These are phyloP conservation scores for Tupaia chinensis DNA, from an alignment of 2,113 vertebrate genomes.

Conservation along the genomic window DNA sequence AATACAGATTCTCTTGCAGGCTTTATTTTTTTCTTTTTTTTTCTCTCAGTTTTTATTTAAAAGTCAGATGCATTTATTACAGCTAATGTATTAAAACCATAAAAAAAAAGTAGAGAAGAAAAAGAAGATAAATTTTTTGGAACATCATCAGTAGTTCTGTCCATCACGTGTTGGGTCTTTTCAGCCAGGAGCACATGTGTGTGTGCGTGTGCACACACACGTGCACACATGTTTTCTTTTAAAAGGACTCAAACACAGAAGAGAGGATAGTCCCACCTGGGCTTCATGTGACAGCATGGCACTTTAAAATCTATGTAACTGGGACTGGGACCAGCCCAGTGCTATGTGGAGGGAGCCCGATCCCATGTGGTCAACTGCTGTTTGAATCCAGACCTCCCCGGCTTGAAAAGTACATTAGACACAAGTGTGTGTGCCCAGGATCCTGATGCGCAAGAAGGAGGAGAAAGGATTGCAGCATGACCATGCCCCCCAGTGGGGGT, in stretches of 20 bases:
- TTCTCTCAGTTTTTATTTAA: conserved; percentile 5
- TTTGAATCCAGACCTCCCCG: too few species aligned
- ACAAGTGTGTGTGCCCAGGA: too few species aligned
- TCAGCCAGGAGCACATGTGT: not conserved
- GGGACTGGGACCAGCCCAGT: too few species aligned
- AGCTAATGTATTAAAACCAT: not conserved
- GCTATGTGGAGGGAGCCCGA: too few species aligned
- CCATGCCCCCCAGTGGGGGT: too few species aligned
- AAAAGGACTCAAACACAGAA: not conserved
- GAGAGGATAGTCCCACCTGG: too few species aligned
- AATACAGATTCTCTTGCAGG: not conserved
- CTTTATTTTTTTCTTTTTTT: not conserved
- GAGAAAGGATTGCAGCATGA: too few species aligned
- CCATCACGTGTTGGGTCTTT: not conserved
- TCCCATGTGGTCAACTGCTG: too few species aligned
- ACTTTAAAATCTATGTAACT: not conserved
- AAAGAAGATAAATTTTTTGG: not conserved
- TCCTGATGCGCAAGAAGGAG: too few species aligned
- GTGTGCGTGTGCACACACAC: not conserved
- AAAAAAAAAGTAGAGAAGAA: not conserved
- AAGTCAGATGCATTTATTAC: not conserved
- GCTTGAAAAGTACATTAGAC: too few species aligned
- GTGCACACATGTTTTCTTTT: not conserved
- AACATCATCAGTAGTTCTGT: not conserved
- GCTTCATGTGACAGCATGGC: not conserved